These are phyloP conservation scores for Parasteatoda tepidariorum DNA, from an alignment of 1,140 invertebrate species.

Conservation along the genomic window DNA sequence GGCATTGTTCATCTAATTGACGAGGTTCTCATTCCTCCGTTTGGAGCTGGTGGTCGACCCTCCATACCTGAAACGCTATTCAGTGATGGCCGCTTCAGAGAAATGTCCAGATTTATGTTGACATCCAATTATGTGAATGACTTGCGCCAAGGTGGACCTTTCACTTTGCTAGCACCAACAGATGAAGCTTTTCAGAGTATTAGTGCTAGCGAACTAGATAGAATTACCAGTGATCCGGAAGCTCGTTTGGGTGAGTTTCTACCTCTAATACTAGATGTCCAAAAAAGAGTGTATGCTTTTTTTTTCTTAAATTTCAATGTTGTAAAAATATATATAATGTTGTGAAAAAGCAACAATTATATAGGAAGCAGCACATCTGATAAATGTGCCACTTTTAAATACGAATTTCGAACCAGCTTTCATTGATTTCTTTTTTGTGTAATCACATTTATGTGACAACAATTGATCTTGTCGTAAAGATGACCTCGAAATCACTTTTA, in stretches of 20 bases:
- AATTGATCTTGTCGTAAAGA: too few relatives aligned
- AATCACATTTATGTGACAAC: too few relatives aligned
- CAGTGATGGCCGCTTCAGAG: constrained; percentile 50
- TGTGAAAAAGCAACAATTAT: too few relatives aligned
- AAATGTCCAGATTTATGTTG: constrained; percentile 41
- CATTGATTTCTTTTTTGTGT: too few relatives aligned
- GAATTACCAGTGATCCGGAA: constrained; percentile 32
- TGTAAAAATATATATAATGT: too few relatives aligned
- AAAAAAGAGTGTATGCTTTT: too few relatives aligned
- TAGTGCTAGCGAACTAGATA: not conserved
- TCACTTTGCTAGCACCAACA: constrained; percentile 73
- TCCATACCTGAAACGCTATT: constrained; percentile 47
- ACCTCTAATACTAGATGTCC: too few relatives aligned
- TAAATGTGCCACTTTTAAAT: too few relatives aligned
- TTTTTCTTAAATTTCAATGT: too few relatives aligned
- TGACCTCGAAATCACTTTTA: too few relatives aligned
- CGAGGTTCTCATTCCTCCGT: constrained; percentile 70
- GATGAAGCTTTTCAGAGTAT: constrained; percentile 71
- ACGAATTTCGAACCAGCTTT: too few relatives aligned
- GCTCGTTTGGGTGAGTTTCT: constrained; percentile 33
- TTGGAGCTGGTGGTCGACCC: not conserved
- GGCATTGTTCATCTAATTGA: constrained; percentile 73
- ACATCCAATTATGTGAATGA: constrained; percentile 46
- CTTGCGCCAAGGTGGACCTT: constrained; percentile 66
- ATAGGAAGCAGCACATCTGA: too few relatives aligned